Base-by-base conservation (phyloP, 2,888 invertebrate genomes). In the Drosophila meridiana region DNA sequence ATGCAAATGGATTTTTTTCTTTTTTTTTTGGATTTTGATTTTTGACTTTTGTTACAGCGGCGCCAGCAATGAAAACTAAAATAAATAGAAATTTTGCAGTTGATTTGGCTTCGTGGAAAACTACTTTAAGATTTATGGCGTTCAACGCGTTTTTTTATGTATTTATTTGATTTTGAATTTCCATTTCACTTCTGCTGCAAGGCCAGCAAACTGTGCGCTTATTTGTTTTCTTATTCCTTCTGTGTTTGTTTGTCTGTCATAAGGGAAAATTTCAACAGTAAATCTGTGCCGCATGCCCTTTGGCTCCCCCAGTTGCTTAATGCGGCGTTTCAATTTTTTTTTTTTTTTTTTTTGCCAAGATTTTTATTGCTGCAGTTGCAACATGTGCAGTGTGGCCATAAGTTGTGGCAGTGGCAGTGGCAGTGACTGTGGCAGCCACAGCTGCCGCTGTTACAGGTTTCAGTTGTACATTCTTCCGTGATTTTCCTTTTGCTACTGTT, bases 91-190 rank as follows among this genome's bases (percentile, higher is more conserved):
- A 43, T 20, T 69, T 64, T 43, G 20, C 38, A 56, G 48, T 72
- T 52, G 8, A 47, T 36, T 48, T 30, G 7, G 8, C 38, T 75
- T 38, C 64, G 45, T 78, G 86, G 81, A 87, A 87, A 87, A 81
- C 76, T 86, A 82, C 83, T 82, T 85, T 69, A 61, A 74, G 60
- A 83, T 82, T 76, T 65, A 83, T 78, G 78, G 80, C 50, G 69
- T 68, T 80, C 65, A 69, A 73, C 42, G 48, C 26, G 3, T n/a
- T 42, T 48, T 56, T 73, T 75, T 80, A 70, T 69, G 61, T 78
- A 81, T 86, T 84, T 81, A 75, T 85, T 81, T 84, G 71, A 73
- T 73, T 83, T 80, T 80, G 71, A 57, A 73, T 69, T 69, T 76
- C 34, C 56, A 65, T 66, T 77, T 76, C 42, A 66, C 73, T 74